Evolutionary conservation across 2,888 invertebrate species (phyloP).

Genomic region (Sympetrum striolatum): DNA sequence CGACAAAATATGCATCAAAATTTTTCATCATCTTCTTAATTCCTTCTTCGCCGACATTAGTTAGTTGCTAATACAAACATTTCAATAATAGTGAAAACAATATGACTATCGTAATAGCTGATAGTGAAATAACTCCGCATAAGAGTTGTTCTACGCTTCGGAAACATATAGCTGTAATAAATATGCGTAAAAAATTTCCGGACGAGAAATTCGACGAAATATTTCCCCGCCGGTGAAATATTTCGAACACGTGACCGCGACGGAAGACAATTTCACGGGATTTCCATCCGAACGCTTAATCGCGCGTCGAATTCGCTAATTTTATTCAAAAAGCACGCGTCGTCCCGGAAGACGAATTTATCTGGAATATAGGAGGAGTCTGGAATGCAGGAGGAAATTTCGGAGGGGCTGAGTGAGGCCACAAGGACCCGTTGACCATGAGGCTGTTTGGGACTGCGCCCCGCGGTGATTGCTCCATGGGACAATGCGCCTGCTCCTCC

Average conservation of each 20-base stretch:
- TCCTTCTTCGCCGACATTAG: too few relatives aligned
- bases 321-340: not conserved
- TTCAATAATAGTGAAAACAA: too few relatives aligned
- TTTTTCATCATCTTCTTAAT: too few relatives aligned
- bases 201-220: not conserved
- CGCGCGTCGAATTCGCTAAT: not conserved
- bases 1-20: too few relatives aligned
- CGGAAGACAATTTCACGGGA: not conserved
- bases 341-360: not conserved
- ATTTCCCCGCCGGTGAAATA: not conserved
- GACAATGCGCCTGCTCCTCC: not conserved
- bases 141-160: not conserved
- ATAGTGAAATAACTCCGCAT: too few relatives aligned
- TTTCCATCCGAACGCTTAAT: not conserved
- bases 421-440: not conserved
- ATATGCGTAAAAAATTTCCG: too few relatives aligned
- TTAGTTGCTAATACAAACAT: too few relatives aligned
- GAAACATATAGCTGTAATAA: too few relatives aligned
- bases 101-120: too few relatives aligned
- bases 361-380: not conserved
- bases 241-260: not conserved
- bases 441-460: not conserved
- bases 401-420: not conserved
- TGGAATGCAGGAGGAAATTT: conserved; percentile 29
- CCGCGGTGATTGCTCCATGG: not conserved